Evolutionary conservation across 2,113 vertebrate species (phyloP).

Genomic region (Perccottus glenii): DNA sequence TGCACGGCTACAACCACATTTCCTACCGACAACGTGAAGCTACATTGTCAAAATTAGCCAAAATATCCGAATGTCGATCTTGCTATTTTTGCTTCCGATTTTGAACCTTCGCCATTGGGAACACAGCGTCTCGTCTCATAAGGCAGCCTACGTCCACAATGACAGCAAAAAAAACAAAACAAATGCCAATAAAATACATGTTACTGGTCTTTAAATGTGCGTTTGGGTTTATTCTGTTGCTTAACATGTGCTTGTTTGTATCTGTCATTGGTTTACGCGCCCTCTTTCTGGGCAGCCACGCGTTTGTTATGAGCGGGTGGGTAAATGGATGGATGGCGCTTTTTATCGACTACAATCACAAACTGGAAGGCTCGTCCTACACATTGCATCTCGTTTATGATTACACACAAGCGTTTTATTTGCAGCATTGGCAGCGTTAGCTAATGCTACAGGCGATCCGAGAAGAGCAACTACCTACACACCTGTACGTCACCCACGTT

Average conservation of each 20-base stretch:
- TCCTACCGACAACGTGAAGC: accelerated
- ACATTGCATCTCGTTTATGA: conserved; percentile 40
- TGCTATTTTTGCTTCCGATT: neutral
- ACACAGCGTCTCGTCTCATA: conserved; percentile 31
- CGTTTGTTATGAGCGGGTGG: conserved; percentile 11
- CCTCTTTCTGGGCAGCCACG: conserved; percentile 21
- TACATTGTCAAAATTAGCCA: conserved; percentile 25
- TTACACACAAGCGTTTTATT: conserved; percentile 66
- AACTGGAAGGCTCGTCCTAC: conserved; percentile 33
- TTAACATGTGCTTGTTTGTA: neutral
- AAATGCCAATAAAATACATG: conserved; percentile 30
- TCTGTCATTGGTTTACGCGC: conserved; percentile 29
- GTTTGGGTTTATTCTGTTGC: neutral
- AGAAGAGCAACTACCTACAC: neutral
- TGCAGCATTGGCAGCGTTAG: conserved; percentile 11
- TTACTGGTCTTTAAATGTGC: neutral
- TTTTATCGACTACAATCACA: conserved; percentile 51
- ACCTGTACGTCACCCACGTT: conserved; percentile 6
- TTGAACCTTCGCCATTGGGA: conserved; percentile 45
- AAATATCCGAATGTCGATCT: neutral
- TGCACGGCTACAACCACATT: neutral
- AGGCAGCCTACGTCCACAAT: conserved; percentile 31
- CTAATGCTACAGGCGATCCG: neutral
- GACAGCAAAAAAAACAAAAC: conserved; percentile 52
- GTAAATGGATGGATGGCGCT: conserved; percentile 42